Evolutionary conservation across 2,888 invertebrate genomes (phyloP), one percentile per base, ranked within the genome.

Genomic region (Chrysolina oricalcia): DNA sequence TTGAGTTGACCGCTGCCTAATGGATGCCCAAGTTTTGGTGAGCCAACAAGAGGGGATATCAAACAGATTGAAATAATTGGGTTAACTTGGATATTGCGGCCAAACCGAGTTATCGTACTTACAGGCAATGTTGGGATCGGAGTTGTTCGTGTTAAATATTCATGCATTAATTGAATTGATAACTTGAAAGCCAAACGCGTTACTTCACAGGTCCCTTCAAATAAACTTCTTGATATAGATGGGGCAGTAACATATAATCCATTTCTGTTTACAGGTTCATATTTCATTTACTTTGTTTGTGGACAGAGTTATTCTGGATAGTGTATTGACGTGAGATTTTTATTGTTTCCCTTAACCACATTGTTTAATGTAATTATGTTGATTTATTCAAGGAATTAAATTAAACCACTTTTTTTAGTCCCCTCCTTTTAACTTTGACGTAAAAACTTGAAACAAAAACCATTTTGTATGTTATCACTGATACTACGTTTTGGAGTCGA

Each of bases 41-140:
- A 46, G 62, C 27, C 70, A 23, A 48, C 59, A 23, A 62, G 46
- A n/a, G 75, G 72, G 77, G 80, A 79, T 81, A 79, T 82, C 82
- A 82, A 81, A 82, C 81, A 77, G 82, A 82, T 82, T 81, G 81
- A 72, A 80, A 82, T 82, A 82, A 82, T 81, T 82, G 79, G 80
- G 78, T 82, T 82, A 78, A 48, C 35, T 41, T 64, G 64, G 9
- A 56, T 50, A 64, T 48, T 53, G 15, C 71, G 40, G n/a, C n/a
- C 64, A 17, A 65, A 71, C 41, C 35, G 40, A 48, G 50, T 71
- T 71, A 71, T 9, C 9, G 1, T 50, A 27, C 35, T 40, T 35
- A 50, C 21, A 65, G 19, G 41, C 46, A 66, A 43, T 48, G 63
- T 66, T 66, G 66, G 48, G 10, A 46, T n/a, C 23, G 46, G 23